Conservation (phyloP, 2,113 vertebrate genomes). For the Varanus salvator region DNA sequence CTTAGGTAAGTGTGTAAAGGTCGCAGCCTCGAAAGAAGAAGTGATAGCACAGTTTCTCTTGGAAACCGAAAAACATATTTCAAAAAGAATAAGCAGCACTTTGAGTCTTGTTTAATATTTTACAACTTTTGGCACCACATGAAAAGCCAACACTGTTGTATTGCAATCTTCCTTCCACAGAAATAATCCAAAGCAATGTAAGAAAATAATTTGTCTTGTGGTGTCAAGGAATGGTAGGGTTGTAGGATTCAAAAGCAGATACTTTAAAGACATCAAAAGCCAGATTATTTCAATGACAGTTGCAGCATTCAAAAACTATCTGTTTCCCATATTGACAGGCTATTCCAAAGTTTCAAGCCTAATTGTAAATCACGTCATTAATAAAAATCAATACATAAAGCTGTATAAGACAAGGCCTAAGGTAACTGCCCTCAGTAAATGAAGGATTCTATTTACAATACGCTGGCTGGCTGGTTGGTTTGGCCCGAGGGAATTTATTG, state of each 20-base stretch:
- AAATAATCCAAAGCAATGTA: not conserved
- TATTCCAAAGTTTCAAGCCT: not conserved
- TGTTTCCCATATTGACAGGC: not conserved
- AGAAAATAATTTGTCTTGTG: not conserved
- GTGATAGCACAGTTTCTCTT: not conserved
- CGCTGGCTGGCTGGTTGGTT: not conserved
- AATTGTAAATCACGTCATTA: slow-evolving; percentile 1
- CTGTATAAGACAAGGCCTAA: not conserved
- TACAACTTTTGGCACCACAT: not conserved
- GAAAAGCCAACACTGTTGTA: not conserved
- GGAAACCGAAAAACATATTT: not conserved
- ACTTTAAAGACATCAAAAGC: not conserved
- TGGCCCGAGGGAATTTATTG: not conserved
- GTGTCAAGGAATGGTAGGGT: not conserved
- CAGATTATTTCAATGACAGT: too few relatives aligned
- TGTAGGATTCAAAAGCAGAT: not conserved
- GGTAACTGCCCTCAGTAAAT: not conserved
- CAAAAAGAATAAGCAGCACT: not conserved
- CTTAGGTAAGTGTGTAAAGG: not conserved
- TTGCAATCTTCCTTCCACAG: not conserved
- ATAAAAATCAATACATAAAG: not conserved
- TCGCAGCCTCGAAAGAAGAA: not conserved
- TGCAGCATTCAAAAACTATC: too few relatives aligned
- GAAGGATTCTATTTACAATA: not conserved
- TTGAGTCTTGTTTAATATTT: not conserved